Evolutionary conservation across 2,797 vertebrate genomes (phyloP).

Genomic region (Catharus ustulatus): DNA sequence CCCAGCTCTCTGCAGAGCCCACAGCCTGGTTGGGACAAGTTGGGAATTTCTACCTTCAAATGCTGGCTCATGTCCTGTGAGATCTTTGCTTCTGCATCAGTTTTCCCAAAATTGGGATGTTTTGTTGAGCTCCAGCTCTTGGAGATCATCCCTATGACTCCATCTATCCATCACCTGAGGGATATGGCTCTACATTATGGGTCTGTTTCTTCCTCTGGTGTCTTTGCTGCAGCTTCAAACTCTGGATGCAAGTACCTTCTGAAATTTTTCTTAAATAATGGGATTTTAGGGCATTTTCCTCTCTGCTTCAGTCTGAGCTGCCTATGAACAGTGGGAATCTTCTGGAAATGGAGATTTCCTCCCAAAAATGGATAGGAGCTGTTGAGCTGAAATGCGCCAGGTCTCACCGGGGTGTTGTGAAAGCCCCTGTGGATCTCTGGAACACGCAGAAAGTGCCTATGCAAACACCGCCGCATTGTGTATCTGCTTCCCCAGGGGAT

Average conservation of each 20-base stretch:
- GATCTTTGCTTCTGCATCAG: background rate
- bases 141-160: background rate
- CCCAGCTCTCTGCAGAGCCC: background rate
- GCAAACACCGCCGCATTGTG: fast-evolving
- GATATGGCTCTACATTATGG: background rate
- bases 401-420: background rate
- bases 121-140: background rate
- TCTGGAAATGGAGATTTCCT: background rate
- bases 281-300: background rate
- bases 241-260: background rate
- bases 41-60: background rate
- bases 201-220: background rate
- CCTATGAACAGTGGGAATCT: background rate
- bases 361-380: background rate
- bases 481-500: background rate
- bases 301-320: background rate
- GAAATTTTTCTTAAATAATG: background rate
- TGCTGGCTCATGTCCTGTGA: background rate
- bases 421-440: background rate
- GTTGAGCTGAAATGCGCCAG: background rate
- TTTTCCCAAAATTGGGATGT: background rate
- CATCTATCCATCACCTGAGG: background rate
- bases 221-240: background rate
- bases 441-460: background rate
- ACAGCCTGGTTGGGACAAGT: background rate